These are phyloP conservation scores for Thyatira batis DNA, from an alignment of 2,888 invertebrate species.

Conservation along the genomic window DNA sequence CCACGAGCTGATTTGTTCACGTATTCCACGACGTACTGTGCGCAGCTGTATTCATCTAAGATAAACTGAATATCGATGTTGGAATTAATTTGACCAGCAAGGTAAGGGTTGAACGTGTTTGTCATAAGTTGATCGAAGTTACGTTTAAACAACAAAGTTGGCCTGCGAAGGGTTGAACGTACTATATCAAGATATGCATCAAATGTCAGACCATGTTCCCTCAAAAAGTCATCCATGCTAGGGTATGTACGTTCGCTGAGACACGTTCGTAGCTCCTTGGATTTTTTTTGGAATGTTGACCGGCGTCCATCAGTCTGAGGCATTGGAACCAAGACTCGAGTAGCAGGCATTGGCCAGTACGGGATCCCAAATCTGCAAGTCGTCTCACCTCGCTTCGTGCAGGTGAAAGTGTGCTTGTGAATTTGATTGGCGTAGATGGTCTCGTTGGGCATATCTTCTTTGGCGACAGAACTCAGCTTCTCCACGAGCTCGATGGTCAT, in stretches of 20 bases:
- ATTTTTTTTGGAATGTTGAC: slow-evolving; percentile 31
- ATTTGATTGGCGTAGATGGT: slow-evolving; percentile 39
- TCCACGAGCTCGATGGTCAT: slow-evolving; percentile 42
- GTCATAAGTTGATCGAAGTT: slow-evolving; percentile 43
- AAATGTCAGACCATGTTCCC: slow-evolving; percentile 33
- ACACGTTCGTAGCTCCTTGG: slow-evolving; percentile 33
- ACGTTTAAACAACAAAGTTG: slow-evolving; percentile 39
- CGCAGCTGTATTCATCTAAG: slow-evolving; percentile 41
- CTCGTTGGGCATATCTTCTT: slow-evolving; percentile 32
- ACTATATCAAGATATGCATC: slow-evolving; percentile 35
- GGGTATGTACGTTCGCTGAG: slow-evolving; percentile 35
- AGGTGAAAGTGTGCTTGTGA: slow-evolving; percentile 34
- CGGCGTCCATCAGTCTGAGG: slow-evolving; percentile 39
- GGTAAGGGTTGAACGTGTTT: slow-evolving; percentile 49
- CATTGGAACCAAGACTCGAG: slow-evolving; percentile 41
- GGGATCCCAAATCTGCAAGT: slow-evolving; percentile 42
- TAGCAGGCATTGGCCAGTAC: slow-evolving; percentile 38
- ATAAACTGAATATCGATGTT: slow-evolving; percentile 42
- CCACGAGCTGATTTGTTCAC: slow-evolving; percentile 52
- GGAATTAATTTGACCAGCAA: slow-evolving; percentile 37
- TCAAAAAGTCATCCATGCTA: slow-evolving; percentile 40
- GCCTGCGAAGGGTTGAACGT: slow-evolving; percentile 39
- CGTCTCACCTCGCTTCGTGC: slow-evolving; percentile 39
- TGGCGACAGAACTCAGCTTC: slow-evolving; percentile 38
- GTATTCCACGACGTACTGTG: slow-evolving; percentile 48